Evolutionary conservation across 2,113 vertebrate genomes (phyloP).

Genomic region (Mesocricetus auratus): DNA sequence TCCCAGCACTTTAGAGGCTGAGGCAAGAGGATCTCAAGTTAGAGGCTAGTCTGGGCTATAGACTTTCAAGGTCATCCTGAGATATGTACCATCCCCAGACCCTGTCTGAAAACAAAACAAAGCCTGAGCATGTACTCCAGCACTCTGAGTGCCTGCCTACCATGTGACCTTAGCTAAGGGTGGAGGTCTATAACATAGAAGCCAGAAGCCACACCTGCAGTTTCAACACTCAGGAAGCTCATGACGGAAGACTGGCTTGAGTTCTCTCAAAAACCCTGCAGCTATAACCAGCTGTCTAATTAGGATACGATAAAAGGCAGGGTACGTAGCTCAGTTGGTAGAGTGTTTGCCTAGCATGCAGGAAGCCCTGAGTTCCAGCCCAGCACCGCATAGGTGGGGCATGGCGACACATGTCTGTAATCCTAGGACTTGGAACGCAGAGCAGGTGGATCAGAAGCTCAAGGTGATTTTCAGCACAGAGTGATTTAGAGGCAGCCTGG

Average conservation of each 20-base stretch:
- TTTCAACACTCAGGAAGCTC: background rate
- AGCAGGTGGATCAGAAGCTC: background rate
- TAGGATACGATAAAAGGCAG: background rate
- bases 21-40: background rate
- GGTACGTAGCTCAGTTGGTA: background rate
- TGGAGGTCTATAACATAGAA: background rate
- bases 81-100: background rate
- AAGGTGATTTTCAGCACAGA: background rate
- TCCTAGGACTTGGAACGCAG: background rate
- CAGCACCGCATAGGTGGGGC: background rate
- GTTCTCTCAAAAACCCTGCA: background rate
- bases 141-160: background rate
- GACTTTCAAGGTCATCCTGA: background rate
- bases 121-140: background rate
- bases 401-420: background rate
- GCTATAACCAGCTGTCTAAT: background rate
- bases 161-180: background rate
- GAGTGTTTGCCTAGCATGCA: too few species aligned
- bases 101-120: background rate
- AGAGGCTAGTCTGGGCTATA: background rate
- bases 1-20: background rate
- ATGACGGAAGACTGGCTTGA: background rate
- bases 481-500: background rate
- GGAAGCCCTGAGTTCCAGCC: background rate
- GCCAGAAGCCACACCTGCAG: too few species aligned